Base-by-base conservation (phyloP, 1,140 invertebrate genomes). In the Temnothorax longispinosus region DNA sequence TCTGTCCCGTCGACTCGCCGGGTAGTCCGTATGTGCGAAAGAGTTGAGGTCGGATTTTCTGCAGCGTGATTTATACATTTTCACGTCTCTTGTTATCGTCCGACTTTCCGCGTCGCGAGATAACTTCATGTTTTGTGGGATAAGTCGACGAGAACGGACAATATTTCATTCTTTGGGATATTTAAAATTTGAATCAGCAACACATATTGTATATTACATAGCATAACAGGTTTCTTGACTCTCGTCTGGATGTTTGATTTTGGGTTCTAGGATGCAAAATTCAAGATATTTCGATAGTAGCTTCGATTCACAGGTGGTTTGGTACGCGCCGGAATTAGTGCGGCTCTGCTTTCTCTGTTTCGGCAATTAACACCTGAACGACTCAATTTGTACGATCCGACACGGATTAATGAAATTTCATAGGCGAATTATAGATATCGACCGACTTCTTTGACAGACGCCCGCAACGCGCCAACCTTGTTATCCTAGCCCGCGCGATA, bases 31-130 rank as follows among this genome's bases (percentile, higher is more conserved):
- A 62, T 62, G 18, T 35, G 18, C 3, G 32, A 78, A 78, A 11
- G 41, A 78, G 60, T 78, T 62, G 76, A 65, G 6, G 44, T 52
- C 7, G 44, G 44, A 78, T 78, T 47, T 35, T n/a, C 41, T 47
- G 15, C 27, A 78, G 1, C 27, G 32, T 78, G 21, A 78, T 78
- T 78, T 78, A 78, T 77, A 77, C 41, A 77, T 64, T 65, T 65
- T 65, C 56, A 64, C 41, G 15, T 77, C 41, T 15, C 76, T 35
- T 47, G 56, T 77, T 77, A 64, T 27, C 18, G 41, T n/a, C 27
- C 5, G 21, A 76, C 38, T 77, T 62, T 64, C 10, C 15, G 4
- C 21, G 8, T 38, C 38, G 54, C 41, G 18, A 64, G 56, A 64
- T 64, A 64, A 44, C 75, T 64, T 62, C 15, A 62, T 47, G 44